Base-by-base conservation (phyloP, 2,797 vertebrate genomes). In the Acipenser oxyrinchus region DNA sequence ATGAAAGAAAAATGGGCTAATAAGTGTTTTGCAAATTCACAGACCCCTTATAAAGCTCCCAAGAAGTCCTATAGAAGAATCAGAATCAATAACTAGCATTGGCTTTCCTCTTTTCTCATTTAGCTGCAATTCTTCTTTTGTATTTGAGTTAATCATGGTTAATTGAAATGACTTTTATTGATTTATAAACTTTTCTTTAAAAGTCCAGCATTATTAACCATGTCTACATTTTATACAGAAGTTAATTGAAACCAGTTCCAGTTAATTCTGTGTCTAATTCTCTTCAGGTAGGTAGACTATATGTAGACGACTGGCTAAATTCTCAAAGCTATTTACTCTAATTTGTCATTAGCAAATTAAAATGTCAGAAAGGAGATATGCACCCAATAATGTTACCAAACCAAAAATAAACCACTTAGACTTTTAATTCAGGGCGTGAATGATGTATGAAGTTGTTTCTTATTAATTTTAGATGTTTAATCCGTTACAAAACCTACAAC, bases 151-250 rank as follows among this genome's bases (percentile, higher is more conserved):
- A n/a, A n/a, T n/a, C n/a, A n/a, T n/a, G n/a, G n/a, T n/a, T n/a
- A 58, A 63, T 61, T 63, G 7, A 12, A 57, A 13, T 51, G 49
- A 63, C 62, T 62, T 55, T 68, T 18, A 68, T 48, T 67, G 51
- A 68, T 12, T 63, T 57, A 63, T n/a, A n/a, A 13, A n/a, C 51
- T 10, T 62, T 52, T 4, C 23, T 52, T 55, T 62, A 51, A 53
- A 68, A 68, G 60, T 60, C 53, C 66, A 60, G 60, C 60, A 61
- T 50, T 49, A 51, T 50, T 51, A 62, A 68, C 52, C 50, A 15
- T 61, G 62, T 52, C 48, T 60, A 52, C 18, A 62, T 62, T 18
- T 48, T 51, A 68, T 62, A 62, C 51, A 18, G 50, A 60, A 0
- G 11, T 58, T 58, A 58, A n/a, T 1, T 58, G 55, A 58, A 58